A percentile compares a stretch with the other conserved stretches of the same genome.
phyloP scores from a whole-genome alignment of 2,888 invertebrate species.

The Pedicia rivosa region DNA sequence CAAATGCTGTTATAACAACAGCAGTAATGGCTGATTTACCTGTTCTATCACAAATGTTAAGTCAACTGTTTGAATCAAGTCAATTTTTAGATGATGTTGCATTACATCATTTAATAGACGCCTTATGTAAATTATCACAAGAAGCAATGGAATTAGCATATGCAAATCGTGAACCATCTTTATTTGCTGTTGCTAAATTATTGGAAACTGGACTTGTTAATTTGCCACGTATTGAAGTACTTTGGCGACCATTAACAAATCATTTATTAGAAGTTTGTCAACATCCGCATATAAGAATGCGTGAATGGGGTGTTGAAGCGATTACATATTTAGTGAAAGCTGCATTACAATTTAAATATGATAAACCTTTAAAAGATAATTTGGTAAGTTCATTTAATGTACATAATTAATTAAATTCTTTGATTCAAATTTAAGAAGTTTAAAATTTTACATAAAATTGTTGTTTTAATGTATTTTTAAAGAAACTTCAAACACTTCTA shows the following conservation, averaged over 20 bases:
- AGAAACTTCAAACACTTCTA: slow-evolving; percentile 70
- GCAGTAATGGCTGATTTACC: slow-evolving; percentile 95
- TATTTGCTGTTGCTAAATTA: slow-evolving; percentile 95
- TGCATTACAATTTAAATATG: slow-evolving; percentile 75
- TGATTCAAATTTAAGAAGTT: no score
- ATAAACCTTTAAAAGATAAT: slow-evolving; percentile 66
- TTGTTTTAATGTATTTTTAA: no score
- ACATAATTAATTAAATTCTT: no score
- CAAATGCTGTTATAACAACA: slow-evolving; percentile 74
- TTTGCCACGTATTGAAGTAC: slow-evolving; percentile 66
- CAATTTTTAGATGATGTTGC: slow-evolving; percentile 88
- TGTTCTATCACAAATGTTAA: slow-evolving; percentile 76
- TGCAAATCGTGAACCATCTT: slow-evolving; percentile 87
- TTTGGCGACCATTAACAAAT: slow-evolving; percentile 90
- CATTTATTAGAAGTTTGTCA: slow-evolving; percentile 93
- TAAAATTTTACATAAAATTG: slow-evolving; percentile 5
- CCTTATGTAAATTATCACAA: slow-evolving; percentile 85
- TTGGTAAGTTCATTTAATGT: no score
- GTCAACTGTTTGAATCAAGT: slow-evolving; percentile 86
- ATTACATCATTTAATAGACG: slow-evolving; percentile 89
- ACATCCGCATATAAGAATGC: slow-evolving; percentile 86
- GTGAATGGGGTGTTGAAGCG: slow-evolving; percentile 96
- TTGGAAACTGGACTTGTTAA: slow-evolving; percentile 65
- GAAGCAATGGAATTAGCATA: slow-evolving; percentile 96
- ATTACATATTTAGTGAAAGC: slow-evolving; percentile 87